These are phyloP conservation scores for Cyanoliseus patagonus DNA, from an alignment of 2,113 vertebrate genomes.

Conservation along the genomic window DNA sequence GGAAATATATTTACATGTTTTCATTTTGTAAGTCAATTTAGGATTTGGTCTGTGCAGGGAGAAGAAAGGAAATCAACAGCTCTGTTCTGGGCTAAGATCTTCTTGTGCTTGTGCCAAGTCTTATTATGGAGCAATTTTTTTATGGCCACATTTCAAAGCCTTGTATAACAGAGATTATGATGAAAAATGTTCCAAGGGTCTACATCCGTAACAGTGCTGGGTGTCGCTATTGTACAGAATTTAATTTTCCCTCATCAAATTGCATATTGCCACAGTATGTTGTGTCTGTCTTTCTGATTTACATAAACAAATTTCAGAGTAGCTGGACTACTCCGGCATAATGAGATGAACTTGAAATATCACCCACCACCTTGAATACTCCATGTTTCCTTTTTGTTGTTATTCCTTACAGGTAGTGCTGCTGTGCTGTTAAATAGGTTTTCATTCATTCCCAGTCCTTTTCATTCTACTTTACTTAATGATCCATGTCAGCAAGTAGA, in stretches of 20 bases:
- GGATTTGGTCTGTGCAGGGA: neutral
- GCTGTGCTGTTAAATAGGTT: constrained; percentile 1
- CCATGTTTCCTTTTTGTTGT: neutral
- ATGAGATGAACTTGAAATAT: neutral
- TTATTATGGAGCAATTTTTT: neutral
- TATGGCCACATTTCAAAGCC: neutral
- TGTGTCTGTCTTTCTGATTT: neutral
- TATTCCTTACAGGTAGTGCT: neutral
- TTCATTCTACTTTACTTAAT: constrained; percentile 11
- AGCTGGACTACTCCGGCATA: neutral
- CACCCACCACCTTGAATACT: neutral
- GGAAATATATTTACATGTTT: constrained; percentile 18
- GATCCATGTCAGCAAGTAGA: constrained; percentile 12
- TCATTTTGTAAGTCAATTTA: constrained; percentile 23
- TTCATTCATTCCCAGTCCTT: constrained; percentile 1
- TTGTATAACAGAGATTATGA: neutral
- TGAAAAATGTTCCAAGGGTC: neutral
- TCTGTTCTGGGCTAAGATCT: neutral
- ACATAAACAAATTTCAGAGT: neutral
- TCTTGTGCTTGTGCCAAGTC: neutral
- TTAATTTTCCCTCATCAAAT: constrained; percentile 9
- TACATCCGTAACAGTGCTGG: neutral
- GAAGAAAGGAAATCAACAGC: neutral
- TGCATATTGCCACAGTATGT: neutral
- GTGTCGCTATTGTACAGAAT: neutral